Evolutionary conservation across 2,888 invertebrate genomes (phyloP).

Genomic region (Mechanitis mazaeus): DNA sequence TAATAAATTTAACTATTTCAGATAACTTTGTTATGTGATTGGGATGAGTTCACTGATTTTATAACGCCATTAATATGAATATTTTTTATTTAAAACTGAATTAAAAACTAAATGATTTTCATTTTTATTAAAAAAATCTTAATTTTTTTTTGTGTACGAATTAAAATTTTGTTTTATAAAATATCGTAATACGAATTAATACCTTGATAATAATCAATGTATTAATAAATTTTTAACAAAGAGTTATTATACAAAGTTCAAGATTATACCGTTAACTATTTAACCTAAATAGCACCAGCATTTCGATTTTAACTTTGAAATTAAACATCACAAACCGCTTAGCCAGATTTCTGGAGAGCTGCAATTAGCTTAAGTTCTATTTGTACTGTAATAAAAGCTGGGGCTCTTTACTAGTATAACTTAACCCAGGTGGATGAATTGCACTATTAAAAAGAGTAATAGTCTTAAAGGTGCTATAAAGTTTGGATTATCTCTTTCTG

Average conservation of each 20-base stretch:
- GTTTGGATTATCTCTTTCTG: slow-evolving; percentile 40
- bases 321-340: slow-evolving; percentile 4
- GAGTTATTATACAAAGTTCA: too few relatives aligned
- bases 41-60: slow-evolving; percentile 10
- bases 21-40: slow-evolving; percentile 14
- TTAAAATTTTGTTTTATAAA: too few relatives aligned
- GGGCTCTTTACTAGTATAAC: slow-evolving; percentile 30
- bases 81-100: background rate
- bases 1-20: slow-evolving; percentile 18
- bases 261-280: too few relatives aligned
- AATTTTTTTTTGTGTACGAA: too few relatives aligned
- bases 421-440: slow-evolving; percentile 51
- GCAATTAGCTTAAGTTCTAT: slow-evolving; percentile 20
- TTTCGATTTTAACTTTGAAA: background rate
- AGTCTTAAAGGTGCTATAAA: slow-evolving; percentile 41
- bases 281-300: too few relatives aligned
- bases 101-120: too few relatives aligned
- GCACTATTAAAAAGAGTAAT: slow-evolving; percentile 61
- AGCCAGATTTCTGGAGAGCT: slow-evolving; percentile 6
- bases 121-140: too few relatives aligned
- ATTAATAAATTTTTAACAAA: too few relatives aligned
- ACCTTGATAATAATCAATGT: too few relatives aligned
- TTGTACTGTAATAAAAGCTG: slow-evolving; percentile 30
- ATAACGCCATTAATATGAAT: slow-evolving; percentile 8
- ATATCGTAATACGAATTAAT: too few relatives aligned